Evolutionary conservation across 2,888 invertebrate genomes (phyloP).

Genomic region (Pherbina coryleti): DNA sequence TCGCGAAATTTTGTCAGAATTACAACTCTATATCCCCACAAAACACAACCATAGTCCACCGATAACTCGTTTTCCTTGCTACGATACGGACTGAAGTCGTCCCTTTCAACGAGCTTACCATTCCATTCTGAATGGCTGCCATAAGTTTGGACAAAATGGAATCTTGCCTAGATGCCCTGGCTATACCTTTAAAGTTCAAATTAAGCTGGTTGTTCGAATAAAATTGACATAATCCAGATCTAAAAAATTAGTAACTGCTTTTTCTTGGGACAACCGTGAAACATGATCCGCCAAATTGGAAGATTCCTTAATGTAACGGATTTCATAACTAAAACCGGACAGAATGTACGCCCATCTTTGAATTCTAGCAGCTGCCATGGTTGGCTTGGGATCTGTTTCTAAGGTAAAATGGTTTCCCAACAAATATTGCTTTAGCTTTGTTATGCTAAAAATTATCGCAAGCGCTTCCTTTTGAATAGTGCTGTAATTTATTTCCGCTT

Average conservation of each 20-base stretch:
- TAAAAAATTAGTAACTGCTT: neutral
- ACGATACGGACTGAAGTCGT: slow-evolving; percentile 28
- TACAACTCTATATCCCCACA: slow-evolving; percentile 39
- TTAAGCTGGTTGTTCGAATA: slow-evolving; percentile 15
- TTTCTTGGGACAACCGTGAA: slow-evolving; percentile 22
- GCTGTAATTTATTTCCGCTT: slow-evolving; percentile 44
- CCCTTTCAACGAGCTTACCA: slow-evolving; percentile 28
- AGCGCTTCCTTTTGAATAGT: slow-evolving; percentile 36
- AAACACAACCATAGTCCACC: slow-evolving; percentile 46
- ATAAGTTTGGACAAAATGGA: slow-evolving; percentile 35
- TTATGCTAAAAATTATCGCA: slow-evolving; percentile 35
- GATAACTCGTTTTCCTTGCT: slow-evolving; percentile 53
- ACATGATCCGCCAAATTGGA: slow-evolving; percentile 38
- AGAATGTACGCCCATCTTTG: slow-evolving; percentile 36
- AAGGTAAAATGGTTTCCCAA: slow-evolving; percentile 31
- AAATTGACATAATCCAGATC: slow-evolving; percentile 17
- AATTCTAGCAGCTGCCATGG: slow-evolving; percentile 29
- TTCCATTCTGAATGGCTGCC: slow-evolving; percentile 24
- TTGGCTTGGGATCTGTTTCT: slow-evolving; percentile 36
- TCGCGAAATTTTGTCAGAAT: slow-evolving; percentile 41
- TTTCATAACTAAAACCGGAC: slow-evolving; percentile 39
- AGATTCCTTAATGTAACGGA: slow-evolving; percentile 26
- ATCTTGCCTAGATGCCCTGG: slow-evolving; percentile 36
- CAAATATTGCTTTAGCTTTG: slow-evolving; percentile 33
- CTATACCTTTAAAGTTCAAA: slow-evolving; percentile 32